Evolutionary conservation across 2,888 invertebrate species (phyloP).

Genomic region (Drosophila gaucha): DNA sequence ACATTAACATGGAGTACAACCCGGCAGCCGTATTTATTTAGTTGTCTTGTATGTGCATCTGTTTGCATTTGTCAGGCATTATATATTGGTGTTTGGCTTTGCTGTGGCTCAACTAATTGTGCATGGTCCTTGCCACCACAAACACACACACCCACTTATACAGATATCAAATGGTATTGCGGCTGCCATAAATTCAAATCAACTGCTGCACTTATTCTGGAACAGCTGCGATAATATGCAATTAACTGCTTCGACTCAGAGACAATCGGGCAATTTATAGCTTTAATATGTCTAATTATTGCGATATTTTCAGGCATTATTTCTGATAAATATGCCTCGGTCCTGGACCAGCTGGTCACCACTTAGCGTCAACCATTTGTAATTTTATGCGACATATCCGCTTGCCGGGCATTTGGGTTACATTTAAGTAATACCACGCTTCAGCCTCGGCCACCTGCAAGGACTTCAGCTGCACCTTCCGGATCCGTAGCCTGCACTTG

Average conservation of each 20-base stretch:
- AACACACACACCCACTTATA: constrained; percentile 1
- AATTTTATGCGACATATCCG: constrained; percentile 75
- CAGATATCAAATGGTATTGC: constrained; percentile 35
- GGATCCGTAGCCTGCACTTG: constrained; percentile 40
- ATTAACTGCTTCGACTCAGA: constrained; percentile 57
- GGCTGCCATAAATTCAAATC: constrained; percentile 62
- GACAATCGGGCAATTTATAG: constrained; percentile 45
- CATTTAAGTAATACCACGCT: constrained; percentile 58
- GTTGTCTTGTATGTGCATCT: constrained; percentile 54
- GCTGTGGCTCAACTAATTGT: constrained; percentile 76
- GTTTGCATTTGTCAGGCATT: constrained; percentile 58
- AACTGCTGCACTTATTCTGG: constrained; percentile 58
- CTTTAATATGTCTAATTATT: constrained; percentile 48
- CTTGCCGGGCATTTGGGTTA: constrained; percentile 74
- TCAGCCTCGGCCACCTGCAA: neutral
- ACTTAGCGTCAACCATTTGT: constrained; percentile 62
- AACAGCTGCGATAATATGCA: constrained; percentile 54
- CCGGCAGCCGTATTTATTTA: constrained; percentile 39
- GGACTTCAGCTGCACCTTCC: constrained; percentile 49
- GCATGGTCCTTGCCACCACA: constrained; percentile 27
- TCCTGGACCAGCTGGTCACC: constrained; percentile 28
- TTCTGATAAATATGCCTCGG: constrained; percentile 20
- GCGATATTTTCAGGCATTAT: constrained; percentile 12
- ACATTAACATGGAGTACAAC: constrained; percentile 37
- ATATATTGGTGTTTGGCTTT: constrained; percentile 66